Evolutionary conservation across 1,140 invertebrate species (phyloP).

Genomic region (Uloborus diversus): DNA sequence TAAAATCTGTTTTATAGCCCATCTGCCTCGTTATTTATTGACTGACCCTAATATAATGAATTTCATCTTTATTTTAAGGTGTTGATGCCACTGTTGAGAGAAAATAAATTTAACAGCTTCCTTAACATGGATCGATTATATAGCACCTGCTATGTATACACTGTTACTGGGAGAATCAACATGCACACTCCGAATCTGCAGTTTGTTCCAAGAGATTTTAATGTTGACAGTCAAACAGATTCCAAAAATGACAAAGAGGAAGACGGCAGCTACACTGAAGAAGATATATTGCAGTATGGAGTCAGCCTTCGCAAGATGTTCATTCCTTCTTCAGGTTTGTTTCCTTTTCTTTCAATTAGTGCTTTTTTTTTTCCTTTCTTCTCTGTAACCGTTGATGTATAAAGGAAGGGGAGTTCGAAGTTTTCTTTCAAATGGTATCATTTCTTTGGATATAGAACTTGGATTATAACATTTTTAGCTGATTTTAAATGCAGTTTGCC

Average conservation of each 20-base stretch:
- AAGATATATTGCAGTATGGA: slow-evolving; percentile 5
- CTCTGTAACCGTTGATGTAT: too few relatives aligned
- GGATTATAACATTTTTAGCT: too few relatives aligned
- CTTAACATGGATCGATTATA: slow-evolving; percentile 73
- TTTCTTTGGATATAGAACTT: too few relatives aligned
- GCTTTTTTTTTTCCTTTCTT: too few relatives aligned
- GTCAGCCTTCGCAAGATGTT: slow-evolving; percentile 72
- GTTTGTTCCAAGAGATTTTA: slow-evolving; percentile 88
- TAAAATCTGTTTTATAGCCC: too few relatives aligned
- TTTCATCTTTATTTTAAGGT: slow-evolving; percentile 65
- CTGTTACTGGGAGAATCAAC: slow-evolving; percentile 87
- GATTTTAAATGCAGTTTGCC: too few relatives aligned
- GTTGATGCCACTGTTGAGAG: slow-evolving; percentile 70
- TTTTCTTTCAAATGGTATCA: too few relatives aligned
- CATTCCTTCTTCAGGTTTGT: slow-evolving; percentile 70
- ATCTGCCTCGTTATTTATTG: too few relatives aligned
- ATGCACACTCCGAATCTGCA: slow-evolving; percentile 95
- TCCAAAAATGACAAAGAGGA: slow-evolving; percentile 13
- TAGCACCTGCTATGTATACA: slow-evolving; percentile 79
- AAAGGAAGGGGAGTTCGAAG: too few relatives aligned
- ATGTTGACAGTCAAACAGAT: slow-evolving; percentile 61
- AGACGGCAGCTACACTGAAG: background rate
- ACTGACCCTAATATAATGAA: too few relatives aligned
- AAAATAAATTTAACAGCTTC: slow-evolving; percentile 58
- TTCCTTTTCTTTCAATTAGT: too few relatives aligned